Conservation (phyloP, 2,888 invertebrate genomes). For the Agrenia bidenticulata region DNA sequence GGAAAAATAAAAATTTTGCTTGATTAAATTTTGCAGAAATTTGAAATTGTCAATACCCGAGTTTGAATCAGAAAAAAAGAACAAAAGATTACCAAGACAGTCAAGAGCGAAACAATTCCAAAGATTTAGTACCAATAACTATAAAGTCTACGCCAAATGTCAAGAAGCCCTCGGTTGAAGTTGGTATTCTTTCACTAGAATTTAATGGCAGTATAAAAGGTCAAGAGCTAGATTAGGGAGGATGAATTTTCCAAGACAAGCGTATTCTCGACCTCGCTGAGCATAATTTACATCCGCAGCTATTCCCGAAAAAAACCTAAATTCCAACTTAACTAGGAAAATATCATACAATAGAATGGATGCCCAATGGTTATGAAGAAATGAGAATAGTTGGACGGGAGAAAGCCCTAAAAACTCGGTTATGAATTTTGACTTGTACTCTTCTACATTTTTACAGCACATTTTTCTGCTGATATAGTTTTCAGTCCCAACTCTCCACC, state of each 20-base stretch:
- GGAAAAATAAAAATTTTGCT: too few species aligned
- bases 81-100: too few species aligned
- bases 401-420: slow-evolving; percentile 25
- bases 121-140: too few species aligned
- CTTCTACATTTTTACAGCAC: not conserved
- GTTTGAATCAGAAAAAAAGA: too few species aligned
- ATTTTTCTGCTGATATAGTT: not conserved
- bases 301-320: too few species aligned
- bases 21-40: too few species aligned
- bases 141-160: too few species aligned
- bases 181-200: slow-evolving; percentile 46
- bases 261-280: not conserved
- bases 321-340: too few species aligned
- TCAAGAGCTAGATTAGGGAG: slow-evolving; percentile 35
- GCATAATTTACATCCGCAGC: too few species aligned
- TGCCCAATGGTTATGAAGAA: not conserved
- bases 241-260: slow-evolving; percentile 15
- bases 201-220: slow-evolving; percentile 47
- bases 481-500: not conserved
- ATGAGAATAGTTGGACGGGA: not conserved
- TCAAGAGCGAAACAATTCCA: too few species aligned
- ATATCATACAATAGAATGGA: too few species aligned
- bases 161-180: slow-evolving; percentile 28
- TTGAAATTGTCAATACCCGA: too few species aligned
- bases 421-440: slow-evolving; percentile 29